phyloP scores from a whole-genome alignment of 2,888 invertebrate species.

The Drosophila birchii region DNA sequence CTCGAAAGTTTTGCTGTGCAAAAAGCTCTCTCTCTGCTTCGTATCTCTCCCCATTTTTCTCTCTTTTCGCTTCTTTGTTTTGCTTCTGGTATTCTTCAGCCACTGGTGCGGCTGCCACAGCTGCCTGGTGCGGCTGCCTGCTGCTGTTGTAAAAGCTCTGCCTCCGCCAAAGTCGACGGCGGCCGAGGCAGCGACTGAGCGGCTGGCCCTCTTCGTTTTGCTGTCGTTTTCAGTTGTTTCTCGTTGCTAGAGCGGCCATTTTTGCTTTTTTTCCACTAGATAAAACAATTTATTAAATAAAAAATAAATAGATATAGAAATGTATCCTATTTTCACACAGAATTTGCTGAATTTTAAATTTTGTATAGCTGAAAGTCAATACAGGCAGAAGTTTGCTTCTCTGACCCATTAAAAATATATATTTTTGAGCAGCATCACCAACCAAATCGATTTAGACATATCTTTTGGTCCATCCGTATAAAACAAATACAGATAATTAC shows the following conservation, averaged over 20 bases:
- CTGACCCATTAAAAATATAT: no score
- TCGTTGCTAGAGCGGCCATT: constrained; percentile 62
- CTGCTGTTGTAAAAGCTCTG: constrained; percentile 72
- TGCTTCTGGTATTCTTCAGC: constrained; percentile 75
- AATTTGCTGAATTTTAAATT: not conserved
- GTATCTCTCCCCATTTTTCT: constrained; percentile 8
- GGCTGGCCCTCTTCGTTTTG: constrained; percentile 64
- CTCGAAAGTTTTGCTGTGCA: constrained; percentile 32
- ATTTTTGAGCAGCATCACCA: not conserved
- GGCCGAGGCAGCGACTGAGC: constrained; percentile 48
- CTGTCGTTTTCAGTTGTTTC: constrained; percentile 82
- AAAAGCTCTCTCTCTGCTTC: constrained; percentile 60
- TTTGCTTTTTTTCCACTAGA: not conserved
- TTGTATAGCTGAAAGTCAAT: not conserved
- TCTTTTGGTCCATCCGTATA: no score
- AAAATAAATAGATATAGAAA: not conserved
- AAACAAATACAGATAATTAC: no score
- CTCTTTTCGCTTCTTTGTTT: constrained; percentile 79
- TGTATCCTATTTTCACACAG: not conserved
- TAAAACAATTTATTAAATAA: not conserved
- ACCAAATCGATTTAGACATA: not conserved
- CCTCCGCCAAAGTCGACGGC: constrained; percentile 16
- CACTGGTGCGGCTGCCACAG: constrained; percentile 33
- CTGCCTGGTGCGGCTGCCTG: constrained; percentile 36
- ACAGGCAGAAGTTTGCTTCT: not conserved